Base-by-base conservation (phyloP, 2,113 vertebrate species). In the Choloepus hoffmanni region DNA sequence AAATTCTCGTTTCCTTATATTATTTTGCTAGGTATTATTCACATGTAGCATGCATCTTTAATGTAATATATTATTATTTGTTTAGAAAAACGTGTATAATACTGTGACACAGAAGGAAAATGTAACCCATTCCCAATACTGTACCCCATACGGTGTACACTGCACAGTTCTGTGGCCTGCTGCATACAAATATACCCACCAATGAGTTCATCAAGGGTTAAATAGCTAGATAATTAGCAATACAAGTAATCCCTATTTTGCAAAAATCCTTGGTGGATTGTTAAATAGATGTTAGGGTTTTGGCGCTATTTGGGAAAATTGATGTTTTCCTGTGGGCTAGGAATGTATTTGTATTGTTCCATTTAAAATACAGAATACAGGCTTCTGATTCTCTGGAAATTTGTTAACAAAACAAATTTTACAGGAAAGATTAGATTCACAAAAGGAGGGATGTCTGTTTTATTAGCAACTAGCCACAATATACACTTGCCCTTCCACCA, bases 211-310 rank as follows among this genome's bases (percentile, higher is more conserved):
- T 67, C 55, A 68, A 87, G 30, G 48, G 86, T n/a, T 43, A 43
- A 78, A 45, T 53, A 85, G 53, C 24, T 68, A 48, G 12, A 70
- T 30, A 40, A 74, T 74, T 74, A 79, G 16, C 23, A 36, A 73
- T 81, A 70, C 5, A 91, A 85, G 60, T 21, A 72, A 89, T 95
- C 90, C 86, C 14, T 43, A 63, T 53, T 78, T 94, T 95, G 50
- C 26, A 90, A 23, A 92, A 94, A 67, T 81, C 53, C 30, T 60
- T 89, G 26, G 28, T n/a, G 48, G 48, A n/a, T 28, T 82, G 28
- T 79, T 89, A 81, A 89, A 45, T 23, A 74, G 48, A 14, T 43
- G 5, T 48, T 26, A 18, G 40, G 12, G 24, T 43, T 48, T 79
- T 65, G 70, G 40, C 82, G 53, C 50, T 63, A 82, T 26, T 3